These are phyloP conservation scores for Pentalonia nigronervosa DNA, from an alignment of 1,140 invertebrate genomes.

Conservation along the genomic window DNA sequence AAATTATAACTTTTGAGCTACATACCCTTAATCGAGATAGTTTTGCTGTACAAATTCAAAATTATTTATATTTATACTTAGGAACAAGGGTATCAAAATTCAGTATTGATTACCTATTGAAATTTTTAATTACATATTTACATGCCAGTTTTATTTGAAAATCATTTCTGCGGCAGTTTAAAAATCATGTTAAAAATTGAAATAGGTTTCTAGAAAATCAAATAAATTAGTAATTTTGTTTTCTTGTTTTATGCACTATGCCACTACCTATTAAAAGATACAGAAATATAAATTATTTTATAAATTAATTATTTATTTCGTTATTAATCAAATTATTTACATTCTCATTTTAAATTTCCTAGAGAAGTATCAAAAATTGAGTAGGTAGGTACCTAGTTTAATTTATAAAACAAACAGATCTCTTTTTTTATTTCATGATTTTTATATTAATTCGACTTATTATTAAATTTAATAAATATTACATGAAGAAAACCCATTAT, in stretches of 20 bases:
- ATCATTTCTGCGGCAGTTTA: neutral
- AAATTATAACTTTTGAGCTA: too few species aligned
- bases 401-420: neutral
- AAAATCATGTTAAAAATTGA: neutral
- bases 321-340: neutral
- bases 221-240: neutral
- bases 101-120: too few species aligned
- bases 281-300: neutral
- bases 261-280: too few species aligned
- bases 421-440: neutral
- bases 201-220: neutral
- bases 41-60: too few species aligned
- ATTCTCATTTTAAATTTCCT: neutral
- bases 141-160: neutral
- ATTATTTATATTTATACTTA: too few species aligned
- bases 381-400: neutral
- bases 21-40: too few species aligned
- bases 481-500: constrained; percentile 72
- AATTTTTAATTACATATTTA: too few species aligned
- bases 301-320: neutral
- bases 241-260: too few species aligned
- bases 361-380: neutral
- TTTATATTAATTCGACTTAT: neutral
- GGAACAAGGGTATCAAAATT: too few species aligned
- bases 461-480: constrained; percentile 66